Base-by-base conservation (phyloP, 2,113 vertebrate species). In the Nannobrachium achirus region DNA sequence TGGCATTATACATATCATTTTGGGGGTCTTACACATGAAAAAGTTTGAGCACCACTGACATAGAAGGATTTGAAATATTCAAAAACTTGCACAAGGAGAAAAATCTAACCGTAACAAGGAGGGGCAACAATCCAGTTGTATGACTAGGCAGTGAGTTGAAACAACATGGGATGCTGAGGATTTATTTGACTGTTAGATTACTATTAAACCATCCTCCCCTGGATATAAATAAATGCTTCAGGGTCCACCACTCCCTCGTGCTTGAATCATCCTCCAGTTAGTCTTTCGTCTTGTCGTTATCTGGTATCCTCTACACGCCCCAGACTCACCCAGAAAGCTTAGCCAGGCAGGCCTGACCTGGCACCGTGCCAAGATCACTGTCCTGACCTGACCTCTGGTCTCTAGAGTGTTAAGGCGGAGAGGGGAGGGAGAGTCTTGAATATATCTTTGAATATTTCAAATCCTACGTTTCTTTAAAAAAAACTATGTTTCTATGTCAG, bases 221-320 rank as follows among this genome's bases (percentile, higher is more conserved):
- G 33, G 66, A 81, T 73, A 71, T 59, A 85, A 79, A 85, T 76
- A 84, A 72, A 76, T 58, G 57, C 15, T 53, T 40, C 16, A 8
- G 48, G 57, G 20, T 51, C 64, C 58, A 46, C 64, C 58, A 46
- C 55, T 10, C 71, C 49, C 20, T 59, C 79, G 63, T 19, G 50
- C 11, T 5, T 13, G 2, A 3, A 44, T 4, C 15, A 49, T 50
- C 49, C 50, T 7, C 40, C 6, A 16, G 15, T 6, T 13, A n/a
- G 18, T 15, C 40, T 20, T 39, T 58, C n/a, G 10, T 0, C n/a
- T 0, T 73, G 25, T 33, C 49, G 50, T 83, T 84, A 81, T 85
- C 78, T 83, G 3, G 40, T 60, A 25, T 13, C 69, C 57, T 42
- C 7, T 57, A 65, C 39, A 10, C 7, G 48, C 18, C 61, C 68